phyloP scores from a whole-genome alignment of 2,888 invertebrate genomes.

The Leistus spinibarbis region DNA sequence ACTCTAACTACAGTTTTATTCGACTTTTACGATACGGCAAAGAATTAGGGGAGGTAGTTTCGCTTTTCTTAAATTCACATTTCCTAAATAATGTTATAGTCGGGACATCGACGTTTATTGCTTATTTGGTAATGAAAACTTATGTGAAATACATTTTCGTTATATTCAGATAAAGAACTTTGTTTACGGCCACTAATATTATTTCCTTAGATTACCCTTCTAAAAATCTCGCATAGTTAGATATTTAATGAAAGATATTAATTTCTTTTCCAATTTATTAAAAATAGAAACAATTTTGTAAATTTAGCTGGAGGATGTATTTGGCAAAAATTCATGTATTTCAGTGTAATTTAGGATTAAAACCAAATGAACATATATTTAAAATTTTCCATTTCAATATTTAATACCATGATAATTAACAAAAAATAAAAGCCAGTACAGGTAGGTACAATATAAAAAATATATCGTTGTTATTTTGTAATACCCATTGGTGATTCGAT shows the following conservation, averaged over 20 bases:
- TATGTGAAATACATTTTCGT: not conserved
- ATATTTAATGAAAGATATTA: no score
- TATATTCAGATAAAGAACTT: not conserved
- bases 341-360: not conserved
- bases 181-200: no score
- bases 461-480: not conserved
- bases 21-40: not conserved
- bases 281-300: no score
- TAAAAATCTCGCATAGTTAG: no score
- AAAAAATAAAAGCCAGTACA: not conserved
- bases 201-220: no score
- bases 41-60: not conserved
- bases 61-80: not conserved
- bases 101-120: not conserved
- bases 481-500: not conserved
- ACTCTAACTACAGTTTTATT: conserved; percentile 3
- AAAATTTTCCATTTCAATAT: not conserved
- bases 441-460: not conserved
- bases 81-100: not conserved
- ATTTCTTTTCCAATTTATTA: no score
- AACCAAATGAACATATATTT: not conserved
- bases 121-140: not conserved
- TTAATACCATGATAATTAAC: not conserved
- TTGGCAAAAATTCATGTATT: not conserved
- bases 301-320: no score